Conservation (phyloP, 2,888 invertebrate genomes). For the Dendrolimus houi region DNA sequence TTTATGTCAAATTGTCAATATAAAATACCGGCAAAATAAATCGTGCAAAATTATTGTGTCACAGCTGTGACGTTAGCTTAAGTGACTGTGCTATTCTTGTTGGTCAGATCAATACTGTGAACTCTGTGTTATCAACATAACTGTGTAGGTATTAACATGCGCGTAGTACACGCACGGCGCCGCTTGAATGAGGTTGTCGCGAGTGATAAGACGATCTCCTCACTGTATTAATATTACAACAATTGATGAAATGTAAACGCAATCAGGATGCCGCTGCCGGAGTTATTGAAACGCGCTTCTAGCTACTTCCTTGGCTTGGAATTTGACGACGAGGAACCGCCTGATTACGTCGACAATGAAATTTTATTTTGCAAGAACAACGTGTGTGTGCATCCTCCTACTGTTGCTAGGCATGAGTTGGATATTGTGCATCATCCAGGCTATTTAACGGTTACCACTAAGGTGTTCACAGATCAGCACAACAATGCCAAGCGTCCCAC, state of each 20-base stretch:
- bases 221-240: conserved; percentile 17
- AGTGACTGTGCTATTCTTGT: conserved; percentile 40
- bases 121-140: conserved; percentile 52
- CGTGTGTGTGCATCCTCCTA: conserved; percentile 97
- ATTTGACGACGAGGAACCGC: conserved; percentile 76
- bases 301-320: conserved; percentile 86
- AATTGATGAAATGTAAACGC: conserved; percentile 51
- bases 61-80: conserved; percentile 39
- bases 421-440: conserved; percentile 94
- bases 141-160: conserved; percentile 68
- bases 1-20: too few relatives aligned
- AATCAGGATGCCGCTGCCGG: conserved; percentile 83
- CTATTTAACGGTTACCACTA: conserved; percentile 92
- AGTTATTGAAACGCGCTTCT: conserved; percentile 86
- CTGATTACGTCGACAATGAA: conserved; percentile 87
- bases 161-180: conserved; percentile 57
- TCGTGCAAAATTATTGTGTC: conserved; percentile 1
- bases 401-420: conserved; percentile 86
- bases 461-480: conserved; percentile 85
- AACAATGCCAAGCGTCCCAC: conserved; percentile 87
- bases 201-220: conserved; percentile 34
- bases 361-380: conserved; percentile 95
- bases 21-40: too few relatives aligned
- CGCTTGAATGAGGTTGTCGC: conserved; percentile 52
- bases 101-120: conserved; percentile 56